These are phyloP conservation scores for Anguilla anguilla DNA, from an alignment of 2,797 vertebrate genomes.

Conservation along the genomic window DNA sequence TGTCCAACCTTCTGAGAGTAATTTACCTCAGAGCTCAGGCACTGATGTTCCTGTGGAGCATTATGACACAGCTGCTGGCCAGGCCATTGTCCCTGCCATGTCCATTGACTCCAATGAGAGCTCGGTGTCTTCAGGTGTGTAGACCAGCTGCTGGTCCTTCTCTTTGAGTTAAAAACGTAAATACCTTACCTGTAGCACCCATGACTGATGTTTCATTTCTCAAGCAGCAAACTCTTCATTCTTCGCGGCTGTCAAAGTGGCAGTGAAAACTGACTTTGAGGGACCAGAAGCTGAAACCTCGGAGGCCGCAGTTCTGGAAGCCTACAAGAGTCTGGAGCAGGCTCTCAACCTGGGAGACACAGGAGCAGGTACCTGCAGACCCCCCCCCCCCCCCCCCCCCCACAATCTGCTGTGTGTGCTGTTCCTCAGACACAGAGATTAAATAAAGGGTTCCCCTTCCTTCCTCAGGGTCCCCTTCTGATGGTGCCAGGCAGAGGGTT, in stretches of 20 bases:
- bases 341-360: constrained; percentile 33
- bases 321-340: constrained; percentile 37
- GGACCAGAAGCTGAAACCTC: constrained; percentile 21
- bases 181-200: background rate
- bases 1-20: background rate
- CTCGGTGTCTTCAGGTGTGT: constrained; percentile 14
- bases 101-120: background rate
- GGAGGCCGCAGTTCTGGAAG: constrained; percentile 40
- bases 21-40: background rate
- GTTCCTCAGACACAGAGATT: background rate
- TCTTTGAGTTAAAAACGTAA: background rate
- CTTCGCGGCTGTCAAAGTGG: constrained; percentile 31
- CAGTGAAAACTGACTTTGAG: constrained; percentile 28
- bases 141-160: background rate
- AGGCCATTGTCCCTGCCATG: background rate
- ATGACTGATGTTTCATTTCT: background rate
- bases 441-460: background rate
- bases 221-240: constrained; percentile 4
- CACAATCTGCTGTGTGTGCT: background rate
- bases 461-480: constrained; percentile 7
- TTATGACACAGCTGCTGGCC: background rate
- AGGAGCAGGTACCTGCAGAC: constrained; percentile 26
- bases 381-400: background rate
- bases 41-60: background rate
- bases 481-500: constrained; percentile 29